Base-by-base conservation (phyloP, 2,113 vertebrate species). In the Parotia lawesii region DNA sequence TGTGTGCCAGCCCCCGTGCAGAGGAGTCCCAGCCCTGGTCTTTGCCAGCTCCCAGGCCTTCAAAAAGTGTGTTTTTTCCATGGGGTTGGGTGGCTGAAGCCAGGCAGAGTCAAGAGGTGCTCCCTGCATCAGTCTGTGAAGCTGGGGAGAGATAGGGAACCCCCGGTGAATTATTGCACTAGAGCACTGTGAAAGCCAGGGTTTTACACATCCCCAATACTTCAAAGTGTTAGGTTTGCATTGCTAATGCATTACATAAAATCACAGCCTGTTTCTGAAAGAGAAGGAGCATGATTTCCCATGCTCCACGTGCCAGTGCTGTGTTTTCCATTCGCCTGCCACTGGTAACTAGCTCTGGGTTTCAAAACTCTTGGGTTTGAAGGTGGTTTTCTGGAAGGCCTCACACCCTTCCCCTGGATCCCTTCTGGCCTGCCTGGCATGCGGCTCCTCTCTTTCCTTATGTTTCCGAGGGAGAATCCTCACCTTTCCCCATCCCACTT, bases 21-120 rank as follows among this genome's bases (percentile, higher is more conserved):
- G 31, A 65, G 16, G 14, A 50, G 5, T n/a, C n/a, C 37, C 31
- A 65, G 44, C n/a, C 22, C 27, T 20, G 10, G 7, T 28, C 19
- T 75, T 60, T 40, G 29, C 17, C 67, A 38, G 27, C 7, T 65
- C 31, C 15, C 8, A 23, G 56, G 20, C 17, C 45, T 57, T 61
- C 53, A 21, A 23, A 42, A 56, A 51, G 11, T 0, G 0, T 8
- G 2, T 50, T 91, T 91, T 15, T 7, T n/a, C 37, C 10, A 1
- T 33, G 60, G 31, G 10, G 9, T 14, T 72, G 56, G 17, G 6
- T 51, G 38, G 48, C 5, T 62, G 60, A 50, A 79, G 47, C 33
- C 70, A 54, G 37, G n/a, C 27, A 85, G 35, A 3, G 4, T 87
- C 64, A 11, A 15, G 31, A 2, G 0, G 22, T 45, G 23, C 15